A percentile compares a stretch with the other conserved stretches of the same genome.
Conservation (phyloP, 2,113 vertebrate genomes). For the Ctenodactylus gundi region DNA sequence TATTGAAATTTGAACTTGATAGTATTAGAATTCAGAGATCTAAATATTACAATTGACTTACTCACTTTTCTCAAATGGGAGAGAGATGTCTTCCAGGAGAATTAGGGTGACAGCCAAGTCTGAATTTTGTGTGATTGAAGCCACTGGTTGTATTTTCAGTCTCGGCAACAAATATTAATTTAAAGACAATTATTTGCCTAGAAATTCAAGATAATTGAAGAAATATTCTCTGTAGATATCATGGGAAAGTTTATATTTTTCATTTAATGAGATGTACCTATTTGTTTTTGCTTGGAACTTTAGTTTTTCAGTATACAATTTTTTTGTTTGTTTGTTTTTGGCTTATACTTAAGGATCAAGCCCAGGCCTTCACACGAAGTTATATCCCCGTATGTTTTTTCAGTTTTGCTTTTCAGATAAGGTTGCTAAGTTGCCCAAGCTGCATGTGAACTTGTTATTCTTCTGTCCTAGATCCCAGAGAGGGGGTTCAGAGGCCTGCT, state of each 20-base stretch:
- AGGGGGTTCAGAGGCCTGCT: no score
- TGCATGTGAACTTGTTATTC: no score
- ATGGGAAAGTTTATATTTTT: background rate
- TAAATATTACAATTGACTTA: background rate
- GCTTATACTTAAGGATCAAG: no score
- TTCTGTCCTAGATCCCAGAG: no score
- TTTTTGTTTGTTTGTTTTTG: no score
- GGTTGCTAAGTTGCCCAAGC: no score
- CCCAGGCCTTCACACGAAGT: no score
- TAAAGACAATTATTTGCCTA: background rate
- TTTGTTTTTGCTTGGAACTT: background rate
- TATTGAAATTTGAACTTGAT: background rate
- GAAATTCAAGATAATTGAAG: no score
- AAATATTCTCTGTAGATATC: no score
- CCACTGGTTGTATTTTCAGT: accelerated
- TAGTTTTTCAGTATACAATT: no score
- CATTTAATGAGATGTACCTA: background rate
- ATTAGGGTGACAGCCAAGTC: accelerated
- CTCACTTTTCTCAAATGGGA: background rate
- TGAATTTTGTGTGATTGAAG: background rate
- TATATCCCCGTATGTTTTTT: no score
- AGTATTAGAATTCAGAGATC: background rate
- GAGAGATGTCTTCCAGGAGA: background rate
- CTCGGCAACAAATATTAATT: background rate
- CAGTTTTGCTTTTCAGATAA: no score